Evolutionary conservation across 2,113 vertebrate genomes (phyloP).

Genomic region (Pelusios castaneus): DNA sequence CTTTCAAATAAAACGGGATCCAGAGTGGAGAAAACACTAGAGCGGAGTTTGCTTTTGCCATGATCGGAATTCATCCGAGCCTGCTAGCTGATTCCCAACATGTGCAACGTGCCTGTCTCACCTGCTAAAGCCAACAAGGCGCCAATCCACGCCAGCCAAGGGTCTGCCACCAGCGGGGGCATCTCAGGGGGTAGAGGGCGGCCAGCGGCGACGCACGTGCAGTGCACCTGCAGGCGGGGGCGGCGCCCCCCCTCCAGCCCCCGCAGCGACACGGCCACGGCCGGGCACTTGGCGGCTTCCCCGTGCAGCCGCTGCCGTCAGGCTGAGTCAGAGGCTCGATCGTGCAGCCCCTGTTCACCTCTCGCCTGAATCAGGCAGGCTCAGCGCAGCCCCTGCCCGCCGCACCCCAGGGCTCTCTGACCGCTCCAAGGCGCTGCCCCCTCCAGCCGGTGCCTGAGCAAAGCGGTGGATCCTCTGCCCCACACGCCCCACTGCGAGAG

Average conservation of each 20-base stretch:
- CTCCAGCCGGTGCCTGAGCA: too few relatives aligned
- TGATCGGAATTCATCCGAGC: neutral
- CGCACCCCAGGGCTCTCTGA: slow-evolving; percentile 17
- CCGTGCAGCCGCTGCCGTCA: neutral
- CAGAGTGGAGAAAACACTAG: neutral
- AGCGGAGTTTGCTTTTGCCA: neutral
- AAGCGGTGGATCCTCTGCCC: too few relatives aligned
- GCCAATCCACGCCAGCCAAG: neutral
- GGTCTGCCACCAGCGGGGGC: too few relatives aligned
- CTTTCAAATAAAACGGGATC: slow-evolving; percentile 35
- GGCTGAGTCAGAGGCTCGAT: neutral
- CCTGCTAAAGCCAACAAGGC: neutral
- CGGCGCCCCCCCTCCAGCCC: neutral
- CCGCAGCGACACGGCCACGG: too few relatives aligned
- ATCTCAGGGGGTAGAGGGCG: too few relatives aligned
- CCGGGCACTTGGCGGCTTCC: neutral
- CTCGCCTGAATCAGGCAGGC: too few relatives aligned
- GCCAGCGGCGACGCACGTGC: neutral
- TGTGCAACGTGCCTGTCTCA: neutral
- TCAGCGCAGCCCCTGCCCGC: too few relatives aligned
- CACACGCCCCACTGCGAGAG: too few relatives aligned
- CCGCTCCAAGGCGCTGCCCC: neutral
- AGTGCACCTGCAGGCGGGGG: neutral
- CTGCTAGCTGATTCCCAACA: neutral
- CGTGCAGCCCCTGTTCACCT: neutral